Evolutionary conservation across 2,888 invertebrate species (phyloP), one percentile per base, ranked within the genome.

Genomic region (Galerucella pusilla): DNA sequence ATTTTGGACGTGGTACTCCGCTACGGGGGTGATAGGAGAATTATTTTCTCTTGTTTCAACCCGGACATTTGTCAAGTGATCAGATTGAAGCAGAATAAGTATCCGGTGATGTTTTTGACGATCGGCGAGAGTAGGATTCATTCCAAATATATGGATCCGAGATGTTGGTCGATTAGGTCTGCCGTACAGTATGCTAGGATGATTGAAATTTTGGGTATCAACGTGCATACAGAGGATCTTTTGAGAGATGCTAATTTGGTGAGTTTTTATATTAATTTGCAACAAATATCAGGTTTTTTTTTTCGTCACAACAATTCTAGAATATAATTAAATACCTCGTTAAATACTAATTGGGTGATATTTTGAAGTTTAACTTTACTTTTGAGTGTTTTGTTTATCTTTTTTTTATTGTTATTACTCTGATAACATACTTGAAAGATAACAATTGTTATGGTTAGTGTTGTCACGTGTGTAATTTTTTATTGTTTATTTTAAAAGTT

Each of bases 1-100:
- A 93, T 95, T 77, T 89, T 99, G 74, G 94, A 94, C 87, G 94
- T 94, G 20, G 94, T 98, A 1, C 88, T 98, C 80, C 91, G 93
- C 79, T 82, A 96, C 86, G 96, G 94, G 9, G 94, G 92, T 4
- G 89, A 91, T 10, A 91, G 99, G 16, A 93, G 95, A 74, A 94
- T 99, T 75, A 93, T 99, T 25, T 95, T 99, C 84, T 97, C 97
- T 0, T 96, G 96, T 83, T 99, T 99, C 87, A 97, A 98, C 88
- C 97, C 99, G 0, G 98, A 99, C 86, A 94, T 97, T 80, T 98
- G 98, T 86, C 93, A 95, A 2, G 74, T 74, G 96, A 90, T 98
- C 80, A 73, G 85, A 68, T 89, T 94, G 81, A 99, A 99, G 85
- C 99, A 99, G 89, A 99, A 98, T 88, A 94, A 94, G 83, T 99